Base-by-base conservation (phyloP, 1,140 invertebrate species). In the Paramacrobiotus metropolitanus region DNA sequence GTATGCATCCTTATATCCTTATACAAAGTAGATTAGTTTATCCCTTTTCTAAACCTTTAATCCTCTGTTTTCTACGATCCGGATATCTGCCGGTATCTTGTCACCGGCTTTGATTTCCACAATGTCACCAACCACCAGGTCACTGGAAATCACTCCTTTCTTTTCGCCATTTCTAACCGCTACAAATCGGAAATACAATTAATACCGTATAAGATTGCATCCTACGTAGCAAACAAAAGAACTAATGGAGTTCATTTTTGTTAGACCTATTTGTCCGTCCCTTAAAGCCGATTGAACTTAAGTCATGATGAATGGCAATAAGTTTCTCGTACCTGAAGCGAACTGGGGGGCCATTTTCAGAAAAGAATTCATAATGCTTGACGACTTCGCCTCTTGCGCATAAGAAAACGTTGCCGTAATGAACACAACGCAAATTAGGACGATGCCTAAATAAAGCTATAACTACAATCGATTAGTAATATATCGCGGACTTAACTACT, bases 341-440 rank as follows among this genome's bases (percentile, higher is more conserved):
- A 59, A 21, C 29, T 59, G 55, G 21, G 55, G 55, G 21, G 29
- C 29, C 55, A 59, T 59, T 59, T 59, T 59, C 29, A 24, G 4
- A 21, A 59, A 59, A 31, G 29, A 31, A 20, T 59, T 59, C 29
- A 24, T 59, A 21, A 21, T 59, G 20, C 55, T 59, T 9, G 55
- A 9, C 9, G 29, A 59, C 29, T 40, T 40, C n/a, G 34, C 9
- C 34, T 40, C 9, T n/a, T 40, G 34, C 34, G n/a, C n/a, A n/a
- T 9, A 59, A 9, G 55, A 59, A 59, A 59, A 59, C 9, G 29
- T 24, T 24, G 9, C 55, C 9, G 55, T 59, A 20, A 59, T 59
- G 21, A 59, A 59, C 9, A 59, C 55, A 9, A 59, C 55, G 9
- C 4, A 9, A 24, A 31, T 31, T 20, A 59, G 21, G 9, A 59